Evolutionary conservation across 2,113 vertebrate species (phyloP).

Genomic region (Callipepla squamata): DNA sequence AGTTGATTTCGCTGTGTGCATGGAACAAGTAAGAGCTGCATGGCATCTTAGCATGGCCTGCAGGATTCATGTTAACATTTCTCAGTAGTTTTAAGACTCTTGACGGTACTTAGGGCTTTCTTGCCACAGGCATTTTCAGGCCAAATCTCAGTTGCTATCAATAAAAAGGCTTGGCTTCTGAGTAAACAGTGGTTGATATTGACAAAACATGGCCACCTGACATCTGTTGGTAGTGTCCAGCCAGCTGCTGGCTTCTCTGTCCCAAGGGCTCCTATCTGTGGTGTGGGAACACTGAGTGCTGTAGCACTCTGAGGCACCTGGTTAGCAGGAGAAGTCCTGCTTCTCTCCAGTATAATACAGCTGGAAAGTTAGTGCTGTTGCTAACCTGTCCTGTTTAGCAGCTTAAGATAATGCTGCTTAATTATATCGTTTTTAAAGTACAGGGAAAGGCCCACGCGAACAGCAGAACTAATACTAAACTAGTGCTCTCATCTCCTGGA

Average conservation of each 20-base stretch:
- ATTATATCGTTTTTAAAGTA: neutral
- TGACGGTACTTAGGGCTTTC: neutral
- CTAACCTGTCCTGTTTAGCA: neutral
- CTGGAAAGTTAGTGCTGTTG: neutral
- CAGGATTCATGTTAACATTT: neutral
- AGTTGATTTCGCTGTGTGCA: neutral
- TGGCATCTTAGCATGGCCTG: neutral
- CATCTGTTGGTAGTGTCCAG: neutral
- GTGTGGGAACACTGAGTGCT: neutral
- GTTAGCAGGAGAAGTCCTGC: neutral
- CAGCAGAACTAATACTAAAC: slow-evolving; percentile 29
- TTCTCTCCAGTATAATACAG: neutral
- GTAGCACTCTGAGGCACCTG: neutral
- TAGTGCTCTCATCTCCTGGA: neutral
- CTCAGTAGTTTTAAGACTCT: neutral
- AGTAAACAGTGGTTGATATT: neutral
- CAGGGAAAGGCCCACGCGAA: neutral
- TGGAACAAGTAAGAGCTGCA: neutral
- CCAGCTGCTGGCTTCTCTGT: neutral
- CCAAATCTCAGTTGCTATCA: neutral
- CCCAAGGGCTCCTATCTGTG: neutral
- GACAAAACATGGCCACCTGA: neutral
- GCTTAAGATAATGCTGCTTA: neutral
- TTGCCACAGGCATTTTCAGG: neutral
- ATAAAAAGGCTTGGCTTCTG: neutral